phyloP scores from a whole-genome alignment of 2,797 vertebrate genomes.

The Simalia tracyae region DNA sequence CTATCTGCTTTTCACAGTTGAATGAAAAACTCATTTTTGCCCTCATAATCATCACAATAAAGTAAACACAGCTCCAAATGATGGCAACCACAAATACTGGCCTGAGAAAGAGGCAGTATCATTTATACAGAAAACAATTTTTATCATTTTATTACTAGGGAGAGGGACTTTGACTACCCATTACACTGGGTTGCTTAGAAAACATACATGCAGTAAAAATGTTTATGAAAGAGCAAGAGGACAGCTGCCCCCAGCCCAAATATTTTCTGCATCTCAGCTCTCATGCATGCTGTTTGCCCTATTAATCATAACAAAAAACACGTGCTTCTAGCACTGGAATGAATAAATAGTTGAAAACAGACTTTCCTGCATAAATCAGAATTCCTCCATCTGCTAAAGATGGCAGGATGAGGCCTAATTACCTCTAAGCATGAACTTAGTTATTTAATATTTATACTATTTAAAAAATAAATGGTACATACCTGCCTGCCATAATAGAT shows the following conservation, averaged over 20 bases:
- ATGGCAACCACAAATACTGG: background rate
- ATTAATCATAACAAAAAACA: background rate
- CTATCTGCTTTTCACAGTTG: background rate
- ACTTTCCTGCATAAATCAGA: background rate
- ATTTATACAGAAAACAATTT: background rate
- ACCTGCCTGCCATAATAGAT: background rate
- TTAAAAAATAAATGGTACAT: conserved; percentile 8
- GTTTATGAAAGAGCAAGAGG: background rate
- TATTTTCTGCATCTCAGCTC: background rate
- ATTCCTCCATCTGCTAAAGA: background rate
- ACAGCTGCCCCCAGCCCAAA: background rate
- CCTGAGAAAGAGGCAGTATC: conserved; percentile 13
- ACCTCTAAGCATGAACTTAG: background rate
- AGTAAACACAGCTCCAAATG: background rate
- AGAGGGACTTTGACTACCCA: background rate
- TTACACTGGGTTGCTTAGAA: background rate
- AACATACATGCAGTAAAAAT: background rate
- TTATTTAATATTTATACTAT: conserved; percentile 13
- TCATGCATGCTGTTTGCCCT: background rate
- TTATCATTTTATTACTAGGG: background rate
- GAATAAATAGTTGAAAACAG: background rate
- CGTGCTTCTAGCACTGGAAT: background rate
- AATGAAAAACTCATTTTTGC: background rate
- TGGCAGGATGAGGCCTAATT: background rate
- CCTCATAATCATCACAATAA: background rate